A percentile compares a stretch with the other conserved stretches of the same genome.
Conservation (phyloP, 2,797 vertebrate genomes). For the Anas bahamensis region DNA sequence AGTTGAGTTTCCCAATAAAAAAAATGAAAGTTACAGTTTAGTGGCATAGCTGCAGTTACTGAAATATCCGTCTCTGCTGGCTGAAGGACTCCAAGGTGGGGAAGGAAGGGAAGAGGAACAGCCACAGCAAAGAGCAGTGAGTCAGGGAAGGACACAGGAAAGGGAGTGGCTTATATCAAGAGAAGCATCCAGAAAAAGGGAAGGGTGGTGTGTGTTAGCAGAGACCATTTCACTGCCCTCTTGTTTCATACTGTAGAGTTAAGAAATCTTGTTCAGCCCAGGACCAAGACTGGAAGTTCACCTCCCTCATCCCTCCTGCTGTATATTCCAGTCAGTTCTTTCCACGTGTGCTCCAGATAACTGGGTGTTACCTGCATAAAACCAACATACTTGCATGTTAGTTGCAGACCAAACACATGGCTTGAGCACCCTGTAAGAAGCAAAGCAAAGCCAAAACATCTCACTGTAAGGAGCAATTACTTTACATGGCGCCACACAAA, state of each 20-base stretch:
- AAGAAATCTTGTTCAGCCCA: neutral
- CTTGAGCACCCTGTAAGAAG: neutral
- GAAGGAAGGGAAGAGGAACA: neutral
- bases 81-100: neutral
- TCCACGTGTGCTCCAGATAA: neutral
- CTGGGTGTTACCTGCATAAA: neutral
- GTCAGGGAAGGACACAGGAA: neutral
- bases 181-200: neutral
- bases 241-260: neutral
- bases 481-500: neutral
- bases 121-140: neutral
- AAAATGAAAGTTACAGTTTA: constrained; percentile 61
- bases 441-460: neutral
- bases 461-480: neutral
- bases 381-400: neutral
- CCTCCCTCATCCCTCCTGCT: neutral
- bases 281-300: neutral
- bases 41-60: constrained; percentile 27
- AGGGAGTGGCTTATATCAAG: neutral
- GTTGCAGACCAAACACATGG: neutral
- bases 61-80: constrained; percentile 45
- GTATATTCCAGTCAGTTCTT: neutral
- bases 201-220: neutral
- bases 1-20: constrained; percentile 73
- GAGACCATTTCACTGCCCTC: neutral